Evolutionary conservation across 92 coral and sea anemone species (phyloP).

Genomic region (Heteractis magnifica): DNA sequence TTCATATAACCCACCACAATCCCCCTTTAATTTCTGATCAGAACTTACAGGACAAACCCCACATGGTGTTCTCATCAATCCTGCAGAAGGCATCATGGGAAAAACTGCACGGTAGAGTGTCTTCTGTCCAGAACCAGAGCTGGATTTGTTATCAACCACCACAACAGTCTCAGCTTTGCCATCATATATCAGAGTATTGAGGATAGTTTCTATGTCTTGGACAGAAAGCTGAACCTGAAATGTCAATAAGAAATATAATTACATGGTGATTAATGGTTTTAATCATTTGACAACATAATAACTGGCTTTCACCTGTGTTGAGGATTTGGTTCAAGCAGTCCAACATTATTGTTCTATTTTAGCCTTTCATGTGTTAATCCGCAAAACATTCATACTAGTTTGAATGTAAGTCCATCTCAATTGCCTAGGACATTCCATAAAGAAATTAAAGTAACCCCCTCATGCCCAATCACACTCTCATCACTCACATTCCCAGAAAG

Average conservation of each 20-base stretch:
- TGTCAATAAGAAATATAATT: not conserved
- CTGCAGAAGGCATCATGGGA: conserved; percentile 74
- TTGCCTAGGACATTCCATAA: no score
- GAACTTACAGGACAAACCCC: conserved; percentile 94
- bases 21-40: no score
- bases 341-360: no score
- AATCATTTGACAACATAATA: not conserved
- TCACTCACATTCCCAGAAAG: no score
- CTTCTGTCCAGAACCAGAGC: conserved; percentile 67
- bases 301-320: no score
- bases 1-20: not conserved
- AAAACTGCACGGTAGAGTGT: conserved; percentile 76
- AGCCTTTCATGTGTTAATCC: no score
- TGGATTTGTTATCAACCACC: conserved; percentile 66
- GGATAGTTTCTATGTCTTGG: conserved; percentile 90
- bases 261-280: not conserved
- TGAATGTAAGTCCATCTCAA: no score
- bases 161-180: conserved; percentile 86
- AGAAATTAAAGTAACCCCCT: no score
- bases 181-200: conserved; percentile 87
- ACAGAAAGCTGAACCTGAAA: conserved; percentile 82
- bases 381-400: no score
- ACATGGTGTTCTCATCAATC: conserved; percentile 90
- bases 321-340: no score
- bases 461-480: no score